Evolutionary conservation across 2,113 vertebrate genomes (phyloP).

Genomic region (Upupa epops): DNA sequence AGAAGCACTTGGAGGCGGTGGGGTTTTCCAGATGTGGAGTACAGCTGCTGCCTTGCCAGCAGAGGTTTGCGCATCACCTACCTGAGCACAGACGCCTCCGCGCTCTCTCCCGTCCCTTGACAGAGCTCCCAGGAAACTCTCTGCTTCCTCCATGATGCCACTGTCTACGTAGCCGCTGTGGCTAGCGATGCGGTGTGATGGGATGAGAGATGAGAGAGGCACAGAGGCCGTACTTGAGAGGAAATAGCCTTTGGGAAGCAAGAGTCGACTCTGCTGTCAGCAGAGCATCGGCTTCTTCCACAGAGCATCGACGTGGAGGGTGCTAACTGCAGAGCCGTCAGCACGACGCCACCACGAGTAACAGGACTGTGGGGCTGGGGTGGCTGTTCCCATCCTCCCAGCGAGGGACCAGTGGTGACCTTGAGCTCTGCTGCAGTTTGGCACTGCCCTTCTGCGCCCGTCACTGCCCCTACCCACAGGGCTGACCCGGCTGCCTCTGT

Average conservation of each 20-base stretch:
- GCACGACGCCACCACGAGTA: rapidly evolving
- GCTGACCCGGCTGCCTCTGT: too few relatives aligned
- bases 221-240: background rate
- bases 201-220: background rate
- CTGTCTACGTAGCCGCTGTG: background rate
- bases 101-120: background rate
- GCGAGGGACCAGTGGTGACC: too few relatives aligned
- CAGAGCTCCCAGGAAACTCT: background rate
- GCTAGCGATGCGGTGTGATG: background rate
- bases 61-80: background rate
- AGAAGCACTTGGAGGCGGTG: background rate
- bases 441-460: too few relatives aligned
- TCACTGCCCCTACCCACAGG: too few relatives aligned
- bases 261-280: rapidly evolving
- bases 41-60: background rate
- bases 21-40: background rate
- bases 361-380: rapidly evolving
- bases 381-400: rapidly evolving
- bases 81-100: background rate
- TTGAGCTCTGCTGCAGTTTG: too few relatives aligned
- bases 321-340: background rate
- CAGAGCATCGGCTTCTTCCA: rapidly evolving
- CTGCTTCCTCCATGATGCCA: background rate
- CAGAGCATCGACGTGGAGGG: rapidly evolving
- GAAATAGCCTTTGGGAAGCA: background rate